Evolutionary conservation across 2,113 vertebrate genomes (phyloP).

Genomic region (Budorcas taxicolor): DNA sequence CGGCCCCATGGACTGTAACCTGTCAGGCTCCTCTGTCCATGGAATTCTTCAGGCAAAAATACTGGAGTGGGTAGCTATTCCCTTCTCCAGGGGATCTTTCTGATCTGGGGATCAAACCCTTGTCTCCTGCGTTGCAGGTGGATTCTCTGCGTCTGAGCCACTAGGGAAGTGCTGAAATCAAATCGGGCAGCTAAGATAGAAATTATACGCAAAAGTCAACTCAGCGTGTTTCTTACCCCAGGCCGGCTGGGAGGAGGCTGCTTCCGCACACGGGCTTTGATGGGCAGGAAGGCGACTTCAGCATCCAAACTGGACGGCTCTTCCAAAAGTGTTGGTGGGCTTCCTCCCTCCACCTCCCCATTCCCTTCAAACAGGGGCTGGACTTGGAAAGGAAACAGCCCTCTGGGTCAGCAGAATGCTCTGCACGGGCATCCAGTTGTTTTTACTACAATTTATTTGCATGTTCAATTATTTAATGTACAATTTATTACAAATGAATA

Average conservation of each 20-base stretch:
- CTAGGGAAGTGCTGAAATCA: neutral
- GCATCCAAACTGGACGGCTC: neutral
- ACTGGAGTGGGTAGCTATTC: neutral
- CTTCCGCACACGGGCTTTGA: rapidly evolving
- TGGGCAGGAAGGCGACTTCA: neutral
- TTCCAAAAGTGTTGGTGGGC: neutral
- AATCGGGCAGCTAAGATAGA: neutral
- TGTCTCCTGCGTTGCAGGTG: neutral
- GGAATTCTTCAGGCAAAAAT: neutral
- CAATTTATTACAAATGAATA: neutral
- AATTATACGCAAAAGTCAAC: neutral
- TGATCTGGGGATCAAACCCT: neutral
- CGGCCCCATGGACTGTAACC: neutral
- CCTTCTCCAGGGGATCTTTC: neutral
- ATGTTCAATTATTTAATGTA: neutral
- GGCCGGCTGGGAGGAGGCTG: neutral
- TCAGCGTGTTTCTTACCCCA: neutral
- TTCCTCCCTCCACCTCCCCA: rapidly evolving
- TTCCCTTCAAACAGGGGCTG: neutral
- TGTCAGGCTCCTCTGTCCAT: neutral
- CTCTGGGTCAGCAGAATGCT: neutral
- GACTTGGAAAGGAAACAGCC: neutral
- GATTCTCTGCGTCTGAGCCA: neutral
- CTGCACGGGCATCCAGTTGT: neutral
- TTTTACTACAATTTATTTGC: neutral